Percentiles rank a stretch among this genome's conserved stretches.
phyloP scores from a whole-genome alignment of 2,797 vertebrate genomes.

The Centroberyx gerrardi region DNA sequence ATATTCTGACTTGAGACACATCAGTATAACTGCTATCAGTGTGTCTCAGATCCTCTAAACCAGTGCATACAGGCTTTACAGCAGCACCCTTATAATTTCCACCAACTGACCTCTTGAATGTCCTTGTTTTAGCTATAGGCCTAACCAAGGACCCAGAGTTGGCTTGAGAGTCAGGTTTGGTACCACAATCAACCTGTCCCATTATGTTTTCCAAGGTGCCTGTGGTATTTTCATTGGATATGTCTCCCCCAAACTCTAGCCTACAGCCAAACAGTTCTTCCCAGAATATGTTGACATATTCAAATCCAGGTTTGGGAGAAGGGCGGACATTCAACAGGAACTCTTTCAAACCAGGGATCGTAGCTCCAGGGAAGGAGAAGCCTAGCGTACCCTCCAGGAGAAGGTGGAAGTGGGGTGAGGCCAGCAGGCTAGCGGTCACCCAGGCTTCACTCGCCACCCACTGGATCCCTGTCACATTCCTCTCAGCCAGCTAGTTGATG shows the following conservation, averaged over 20 bases:
- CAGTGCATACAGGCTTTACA: conserved; percentile 57
- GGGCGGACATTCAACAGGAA: conserved; percentile 75
- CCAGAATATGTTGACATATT: conserved; percentile 85
- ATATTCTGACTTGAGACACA: conserved; percentile 76
- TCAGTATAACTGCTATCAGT: conserved; percentile 78
- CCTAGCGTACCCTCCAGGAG: conserved; percentile 82
- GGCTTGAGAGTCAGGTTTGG: conserved; percentile 11
- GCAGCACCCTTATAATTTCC: conserved; percentile 56
- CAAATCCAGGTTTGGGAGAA: conserved; percentile 72
- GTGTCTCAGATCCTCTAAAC: conserved; percentile 68
- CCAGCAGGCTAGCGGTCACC: conserved; percentile 78
- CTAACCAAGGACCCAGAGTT: neutral
- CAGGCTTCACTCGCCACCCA: conserved; percentile 88
- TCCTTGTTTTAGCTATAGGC: neutral
- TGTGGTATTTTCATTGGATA: neutral
- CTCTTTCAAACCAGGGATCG: conserved; percentile 77
- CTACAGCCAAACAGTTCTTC: conserved; percentile 77
- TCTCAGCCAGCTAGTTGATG: conserved; percentile 50
- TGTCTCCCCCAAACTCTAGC: conserved; percentile 28
- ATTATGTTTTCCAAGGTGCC: neutral
- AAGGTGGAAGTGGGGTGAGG: conserved; percentile 66
- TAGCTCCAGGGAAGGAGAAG: conserved; percentile 83
- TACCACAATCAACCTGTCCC: neutral
- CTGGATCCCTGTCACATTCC: conserved; percentile 81
- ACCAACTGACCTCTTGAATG: neutral